A percentile compares a stretch with the other conserved stretches of the same genome.
Conservation (phyloP, 1,140 invertebrate species). For the Microplitis demolitor region DNA sequence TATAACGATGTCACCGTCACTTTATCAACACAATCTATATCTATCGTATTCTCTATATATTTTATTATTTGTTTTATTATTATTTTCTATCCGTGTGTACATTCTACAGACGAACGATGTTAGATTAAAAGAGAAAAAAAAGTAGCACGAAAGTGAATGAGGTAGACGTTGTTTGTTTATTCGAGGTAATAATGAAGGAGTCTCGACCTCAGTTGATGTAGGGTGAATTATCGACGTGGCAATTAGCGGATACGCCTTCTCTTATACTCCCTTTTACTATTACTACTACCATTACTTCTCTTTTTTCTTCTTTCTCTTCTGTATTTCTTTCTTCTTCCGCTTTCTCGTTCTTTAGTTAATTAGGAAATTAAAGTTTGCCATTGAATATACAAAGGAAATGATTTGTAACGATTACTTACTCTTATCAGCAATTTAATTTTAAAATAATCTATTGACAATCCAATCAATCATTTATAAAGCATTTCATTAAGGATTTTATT, state of each 20-base stretch:
- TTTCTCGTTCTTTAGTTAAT: neutral
- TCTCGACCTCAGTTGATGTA: neutral
- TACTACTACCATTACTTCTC: neutral
- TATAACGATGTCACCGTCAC: conserved; percentile 5
- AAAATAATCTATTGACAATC: neutral
- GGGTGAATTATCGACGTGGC: conserved; percentile 22
- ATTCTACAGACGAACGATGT: neutral
- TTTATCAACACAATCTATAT: neutral
- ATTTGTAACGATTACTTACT: neutral
- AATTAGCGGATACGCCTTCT: conserved; percentile 23
- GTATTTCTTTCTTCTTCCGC: neutral
- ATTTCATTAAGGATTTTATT: too few relatives aligned
- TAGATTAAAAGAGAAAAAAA: neutral
- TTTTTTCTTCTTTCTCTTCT: neutral
- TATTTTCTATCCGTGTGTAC: neutral
- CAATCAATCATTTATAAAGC: neutral
- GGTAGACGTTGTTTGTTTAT: conserved; percentile 10
- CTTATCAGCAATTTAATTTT: neutral
- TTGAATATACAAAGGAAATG: conserved; percentile 10
- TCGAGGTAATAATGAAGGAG: conserved; percentile 2
- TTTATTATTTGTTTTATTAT: neutral
- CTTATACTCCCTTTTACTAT: neutral
- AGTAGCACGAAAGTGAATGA: neutral
- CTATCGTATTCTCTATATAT: neutral
- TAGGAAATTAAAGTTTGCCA: conserved; percentile 24